Evolutionary conservation across 2,113 vertebrate genomes (phyloP), one percentile per base, ranked within the genome.

Genomic region (Prionailurus bengalensis): DNA sequence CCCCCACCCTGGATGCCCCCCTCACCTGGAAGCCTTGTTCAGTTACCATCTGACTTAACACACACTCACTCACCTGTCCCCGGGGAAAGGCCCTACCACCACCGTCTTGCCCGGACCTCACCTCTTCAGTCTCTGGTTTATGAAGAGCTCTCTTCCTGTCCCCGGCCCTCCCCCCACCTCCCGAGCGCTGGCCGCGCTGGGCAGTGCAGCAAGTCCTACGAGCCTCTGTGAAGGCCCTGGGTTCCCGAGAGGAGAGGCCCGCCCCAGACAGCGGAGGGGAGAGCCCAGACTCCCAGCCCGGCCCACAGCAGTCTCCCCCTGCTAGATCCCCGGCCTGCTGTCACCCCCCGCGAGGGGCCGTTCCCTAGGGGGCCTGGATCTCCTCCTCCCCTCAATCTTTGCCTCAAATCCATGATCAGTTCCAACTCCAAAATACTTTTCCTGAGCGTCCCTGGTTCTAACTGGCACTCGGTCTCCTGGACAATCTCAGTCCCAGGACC

Each of bases 371-470:
- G n/a, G 1, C 19, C 68, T 21, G 53, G 31, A 9, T 2, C 4
- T 66, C 63, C 51, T 65, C 15, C 45, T 29, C 33, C 2, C 36
- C 16, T 70, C 61, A 65, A 7, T 65, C 31, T 74, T 39, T 36
- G 73, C 23, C 13, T n/a, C 36, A 48, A 36, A 27, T 1, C 0
- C 1, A 66, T 15, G 0, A 5, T 53, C 68, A 71, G 7, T 71
- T 71, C 74, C 42, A 84, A 85, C 39, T 74, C 25, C 19, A 1
- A 42, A n/a, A 29, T 48, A 19, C n/a, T 70, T 86, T 86, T 45
- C 63, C 15, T 33, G 10, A 68, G 45, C 51, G 17, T 61, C 80
- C 76, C 45, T 36, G 12, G 7, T 21, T 42, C 76, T 21, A 51
- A n/a, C 25, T 10, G 19, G 0, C 27, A 29, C 16, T 66, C 53